Conservation (phyloP, 2,113 vertebrate species). For the Hydrochoerus hydrochaeris region DNA sequence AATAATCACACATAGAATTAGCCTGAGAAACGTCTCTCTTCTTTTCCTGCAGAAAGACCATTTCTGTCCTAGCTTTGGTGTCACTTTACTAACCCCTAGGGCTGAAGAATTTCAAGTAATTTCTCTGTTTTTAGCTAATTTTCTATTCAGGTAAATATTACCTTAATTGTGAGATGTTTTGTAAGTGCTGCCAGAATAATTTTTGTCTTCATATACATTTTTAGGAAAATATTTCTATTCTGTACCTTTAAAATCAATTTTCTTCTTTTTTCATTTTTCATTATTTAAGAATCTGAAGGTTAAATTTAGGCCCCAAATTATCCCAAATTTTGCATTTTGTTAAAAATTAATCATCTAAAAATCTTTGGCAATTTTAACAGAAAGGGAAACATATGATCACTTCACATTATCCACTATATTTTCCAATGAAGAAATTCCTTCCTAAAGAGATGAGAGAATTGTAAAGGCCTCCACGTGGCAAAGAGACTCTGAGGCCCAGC, state of each 20-base stretch:
- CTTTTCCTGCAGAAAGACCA: slow-evolving; percentile 54
- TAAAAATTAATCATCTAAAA: slow-evolving; percentile 1
- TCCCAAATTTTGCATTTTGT: not conserved
- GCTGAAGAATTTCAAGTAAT: not conserved
- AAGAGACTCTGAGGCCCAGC: not conserved
- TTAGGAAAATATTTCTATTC: slow-evolving; percentile 26
- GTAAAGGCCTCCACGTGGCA: not conserved
- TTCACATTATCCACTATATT: not conserved
- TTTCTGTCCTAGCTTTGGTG: slow-evolving; percentile 59
- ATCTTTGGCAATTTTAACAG: not conserved
- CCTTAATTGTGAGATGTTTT: slow-evolving; percentile 15
- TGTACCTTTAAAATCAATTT: not conserved
- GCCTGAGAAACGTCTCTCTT: slow-evolving; percentile 36
- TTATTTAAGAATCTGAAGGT: not conserved
- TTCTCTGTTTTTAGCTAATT: not conserved
- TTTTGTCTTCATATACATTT: not conserved
- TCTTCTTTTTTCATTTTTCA: not conserved
- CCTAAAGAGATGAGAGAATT: not conserved
- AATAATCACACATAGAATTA: slow-evolving; percentile 41
- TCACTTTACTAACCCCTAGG: slow-evolving; percentile 65
- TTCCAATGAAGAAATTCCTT: not conserved
- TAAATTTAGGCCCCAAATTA: not conserved
- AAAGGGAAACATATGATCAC: not conserved
- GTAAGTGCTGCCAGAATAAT: not conserved
- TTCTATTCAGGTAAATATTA: not conserved